Evolutionary conservation across 2,113 vertebrate species (phyloP), one percentile per base, ranked within the genome.

Genomic region (Laticauda colubrina): DNA sequence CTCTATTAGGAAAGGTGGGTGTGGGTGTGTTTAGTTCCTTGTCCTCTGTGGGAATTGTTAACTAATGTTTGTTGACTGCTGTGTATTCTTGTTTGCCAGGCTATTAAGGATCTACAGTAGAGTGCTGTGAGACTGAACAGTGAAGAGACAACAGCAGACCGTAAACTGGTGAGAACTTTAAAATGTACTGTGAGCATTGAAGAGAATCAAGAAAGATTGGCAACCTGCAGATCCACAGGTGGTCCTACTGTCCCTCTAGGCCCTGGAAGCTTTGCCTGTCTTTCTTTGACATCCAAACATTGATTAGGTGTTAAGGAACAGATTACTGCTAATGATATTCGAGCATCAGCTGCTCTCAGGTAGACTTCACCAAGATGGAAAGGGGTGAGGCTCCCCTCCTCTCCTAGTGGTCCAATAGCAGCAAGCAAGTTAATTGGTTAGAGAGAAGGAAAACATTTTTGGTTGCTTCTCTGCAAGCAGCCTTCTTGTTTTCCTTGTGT

Each of bases 1-100:
- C 59, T 93, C 92, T 55, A 92, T 53, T 87, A 18, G 14, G 91
- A 85, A 51, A 53, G 75, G 53, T 1, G 0, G 0, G 5, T 89
- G 4, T 48, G 23, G 86, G 10, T 45, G 11, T 89, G 8, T 54
- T 18, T 51, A 95, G 48, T 34, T 55, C 53, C 34, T 51, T 64
- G 45, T 61, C 75, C 88, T 39, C 15, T 14, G 11, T 55, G 69
- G 75, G 45, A 89, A 89, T 89, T 64, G 15, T 81, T 89, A 55
- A 0, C 64, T 93, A 85, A 91, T 5, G 59, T 93, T 81, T 94
- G 90, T 89, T 94, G 94, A 95, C 89, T 26, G 0, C 0, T 93
- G 90, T 95, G 39, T 91, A 90, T 93, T 96, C 81, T 96, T 94
- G 90, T 95, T 95, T 94, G 64, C 91, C 93, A 97, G 96, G 95